These are phyloP conservation scores for Lochmaea crataegi DNA, from an alignment of 2,888 invertebrate genomes.

Conservation along the genomic window DNA sequence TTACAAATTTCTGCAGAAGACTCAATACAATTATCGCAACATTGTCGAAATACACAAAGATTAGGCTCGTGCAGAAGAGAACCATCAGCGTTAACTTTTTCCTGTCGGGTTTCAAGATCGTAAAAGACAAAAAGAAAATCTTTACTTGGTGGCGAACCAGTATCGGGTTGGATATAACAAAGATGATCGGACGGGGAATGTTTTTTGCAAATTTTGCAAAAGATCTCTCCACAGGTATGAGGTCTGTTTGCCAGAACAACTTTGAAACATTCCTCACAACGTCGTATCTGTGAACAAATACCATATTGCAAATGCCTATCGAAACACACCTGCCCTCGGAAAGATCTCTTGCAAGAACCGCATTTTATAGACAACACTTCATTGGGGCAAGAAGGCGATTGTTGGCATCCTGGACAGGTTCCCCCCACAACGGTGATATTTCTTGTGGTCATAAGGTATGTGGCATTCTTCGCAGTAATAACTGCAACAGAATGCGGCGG, in stretches of 20 bases:
- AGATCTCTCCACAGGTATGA: constrained; percentile 29
- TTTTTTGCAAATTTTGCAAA: constrained; percentile 36
- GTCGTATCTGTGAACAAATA: constrained; percentile 21
- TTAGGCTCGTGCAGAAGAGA: constrained; percentile 40
- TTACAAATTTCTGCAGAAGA: not conserved
- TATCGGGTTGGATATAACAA: constrained; percentile 38
- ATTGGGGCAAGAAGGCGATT: constrained; percentile 30
- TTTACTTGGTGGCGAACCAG: constrained; percentile 16
- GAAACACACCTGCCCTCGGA: constrained; percentile 31
- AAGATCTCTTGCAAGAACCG: constrained; percentile 33
- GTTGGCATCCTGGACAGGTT: constrained; percentile 22
- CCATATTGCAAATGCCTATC: constrained; percentile 27
- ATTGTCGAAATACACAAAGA: constrained; percentile 11
- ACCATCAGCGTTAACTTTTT: constrained; percentile 24
- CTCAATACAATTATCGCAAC: constrained; percentile 13
- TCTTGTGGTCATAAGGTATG: constrained; percentile 41
- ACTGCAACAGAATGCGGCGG: constrained; percentile 45
- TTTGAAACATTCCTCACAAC: no score
- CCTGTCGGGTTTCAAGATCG: constrained; percentile 45
- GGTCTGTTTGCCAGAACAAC: constrained; percentile 15
- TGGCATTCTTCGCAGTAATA: constrained; percentile 51
- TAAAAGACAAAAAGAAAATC: constrained; percentile 44
- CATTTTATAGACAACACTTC: constrained; percentile 21
- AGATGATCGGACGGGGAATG: constrained; percentile 29
- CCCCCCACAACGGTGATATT: constrained; percentile 27